These are phyloP conservation scores for Maccullochella peelii DNA, from an alignment of 2,113 vertebrate species.

Conservation along the genomic window DNA sequence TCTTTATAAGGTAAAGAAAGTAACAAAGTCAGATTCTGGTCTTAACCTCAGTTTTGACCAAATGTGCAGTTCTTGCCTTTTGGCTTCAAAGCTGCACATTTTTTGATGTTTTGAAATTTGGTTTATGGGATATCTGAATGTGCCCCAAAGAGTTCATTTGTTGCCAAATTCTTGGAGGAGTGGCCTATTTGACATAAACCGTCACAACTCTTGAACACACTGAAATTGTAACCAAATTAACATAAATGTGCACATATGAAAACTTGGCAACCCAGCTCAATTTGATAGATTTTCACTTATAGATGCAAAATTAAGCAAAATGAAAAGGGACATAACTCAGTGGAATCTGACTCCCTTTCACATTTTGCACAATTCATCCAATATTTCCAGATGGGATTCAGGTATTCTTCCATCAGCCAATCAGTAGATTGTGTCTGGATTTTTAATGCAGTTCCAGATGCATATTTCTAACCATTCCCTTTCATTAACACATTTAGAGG, in stretches of 20 bases:
- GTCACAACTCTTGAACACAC: background rate
- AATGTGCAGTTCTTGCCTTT: no score
- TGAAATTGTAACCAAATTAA: background rate
- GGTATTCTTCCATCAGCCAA: background rate
- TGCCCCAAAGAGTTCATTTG: background rate
- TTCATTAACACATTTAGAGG: conserved; percentile 16
- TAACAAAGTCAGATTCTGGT: no score
- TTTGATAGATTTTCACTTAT: background rate
- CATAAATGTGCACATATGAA: no score
- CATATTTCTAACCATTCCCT: background rate
- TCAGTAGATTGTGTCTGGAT: background rate
- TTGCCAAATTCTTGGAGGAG: background rate
- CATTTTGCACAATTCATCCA: background rate
- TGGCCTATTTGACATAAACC: background rate
- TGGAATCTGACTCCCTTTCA: background rate
- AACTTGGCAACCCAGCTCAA: background rate
- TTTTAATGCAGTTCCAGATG: background rate
- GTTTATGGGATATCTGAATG: background rate
- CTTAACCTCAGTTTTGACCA: no score
- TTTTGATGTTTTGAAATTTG: background rate
- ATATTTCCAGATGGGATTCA: background rate
- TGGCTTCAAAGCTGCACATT: no score
- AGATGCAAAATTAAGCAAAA: background rate
- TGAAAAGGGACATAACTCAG: background rate
- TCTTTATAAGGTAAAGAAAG: no score